Conservation (phyloP, 2,888 invertebrate genomes). For the Lasius fuliginosus region DNA sequence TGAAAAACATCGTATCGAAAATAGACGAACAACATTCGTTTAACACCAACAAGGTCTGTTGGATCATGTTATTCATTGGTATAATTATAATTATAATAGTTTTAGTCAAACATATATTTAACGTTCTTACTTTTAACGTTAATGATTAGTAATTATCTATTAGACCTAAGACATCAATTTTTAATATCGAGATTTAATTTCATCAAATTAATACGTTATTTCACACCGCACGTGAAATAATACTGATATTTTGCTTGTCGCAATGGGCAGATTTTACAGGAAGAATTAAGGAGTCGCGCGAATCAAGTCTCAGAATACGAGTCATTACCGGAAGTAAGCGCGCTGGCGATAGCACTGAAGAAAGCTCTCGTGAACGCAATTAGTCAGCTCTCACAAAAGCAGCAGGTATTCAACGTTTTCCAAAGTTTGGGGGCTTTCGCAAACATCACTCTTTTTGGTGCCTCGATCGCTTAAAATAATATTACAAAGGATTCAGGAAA, state of each 20-base stretch:
- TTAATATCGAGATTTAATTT: slow-evolving; percentile 1
- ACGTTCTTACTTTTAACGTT: background rate
- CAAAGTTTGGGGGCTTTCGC: slow-evolving; percentile 82
- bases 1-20: slow-evolving; percentile 77
- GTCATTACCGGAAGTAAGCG: slow-evolving; percentile 81
- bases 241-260: background rate
- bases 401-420: slow-evolving; percentile 85
- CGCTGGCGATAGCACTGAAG: slow-evolving; percentile 80
- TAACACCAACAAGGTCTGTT: slow-evolving; percentile 77
- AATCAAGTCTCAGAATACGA: slow-evolving; percentile 81
- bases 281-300: slow-evolving; percentile 80
- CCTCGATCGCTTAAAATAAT: slow-evolving; percentile 78
- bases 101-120: background rate
- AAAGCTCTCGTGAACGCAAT: slow-evolving; percentile 80
- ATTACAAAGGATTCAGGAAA: slow-evolving; percentile 31
- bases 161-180: background rate
- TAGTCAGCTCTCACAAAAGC: slow-evolving; percentile 80
- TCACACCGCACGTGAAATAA: slow-evolving; percentile 9
- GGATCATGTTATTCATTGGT: background rate
- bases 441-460: slow-evolving; percentile 79
- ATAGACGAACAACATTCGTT: slow-evolving; percentile 76
- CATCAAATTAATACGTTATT: background rate
- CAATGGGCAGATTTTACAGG: slow-evolving; percentile 79
- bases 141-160: background rate
- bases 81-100: background rate